Base-by-base conservation (phyloP, 2,113 vertebrate genomes). In the Phainopepla nitens region DNA sequence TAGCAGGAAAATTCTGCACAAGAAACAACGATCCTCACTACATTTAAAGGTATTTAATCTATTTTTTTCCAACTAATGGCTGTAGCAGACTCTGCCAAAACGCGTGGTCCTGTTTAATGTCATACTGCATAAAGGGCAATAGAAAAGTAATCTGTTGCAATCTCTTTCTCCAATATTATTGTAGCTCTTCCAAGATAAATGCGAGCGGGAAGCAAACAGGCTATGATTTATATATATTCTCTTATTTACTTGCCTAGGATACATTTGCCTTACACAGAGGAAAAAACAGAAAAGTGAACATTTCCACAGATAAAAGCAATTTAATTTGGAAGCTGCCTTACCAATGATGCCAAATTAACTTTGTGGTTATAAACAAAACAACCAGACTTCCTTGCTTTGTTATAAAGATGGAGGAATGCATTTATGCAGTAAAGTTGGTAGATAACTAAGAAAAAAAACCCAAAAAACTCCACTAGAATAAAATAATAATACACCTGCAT, bases 401-500 rank as follows among this genome's bases (percentile, higher is more conserved):
- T 36, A n/a, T 16, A 75, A 60, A 66, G 8, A 51, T 50, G 20
- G 18, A 61, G 13, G 4, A 54, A 73, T 23, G 18, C 8, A 79
- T 39, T 58, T 64, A 44, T 33, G 9, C 1, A 7, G 4, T 25
- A n/a, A 81, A 53, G 7, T 35, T 42, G 10, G 15, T 39, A 53
- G 4, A 9, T 21, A 45, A 29, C 18, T 15, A 4, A 51, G 15
- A 36, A 24, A 69, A 58, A 57, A 39, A 39, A 11, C 1, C 2
- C 4, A 3, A 17, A 44, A 66, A 42, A 2, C 1, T 5, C 10
- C 7, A 42, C 24, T 1, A 10, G 12, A 18, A 29, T 4, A 69
- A 47, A 87, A 47, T 15, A 3, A 49, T 25, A 57, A 21, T 9
- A 50, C 7, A 15, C 10, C 61, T 10, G 1, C 11, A 51, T 62